Conservation (phyloP, 2,797 vertebrate genomes). For the Protosalanx chinensis region DNA sequence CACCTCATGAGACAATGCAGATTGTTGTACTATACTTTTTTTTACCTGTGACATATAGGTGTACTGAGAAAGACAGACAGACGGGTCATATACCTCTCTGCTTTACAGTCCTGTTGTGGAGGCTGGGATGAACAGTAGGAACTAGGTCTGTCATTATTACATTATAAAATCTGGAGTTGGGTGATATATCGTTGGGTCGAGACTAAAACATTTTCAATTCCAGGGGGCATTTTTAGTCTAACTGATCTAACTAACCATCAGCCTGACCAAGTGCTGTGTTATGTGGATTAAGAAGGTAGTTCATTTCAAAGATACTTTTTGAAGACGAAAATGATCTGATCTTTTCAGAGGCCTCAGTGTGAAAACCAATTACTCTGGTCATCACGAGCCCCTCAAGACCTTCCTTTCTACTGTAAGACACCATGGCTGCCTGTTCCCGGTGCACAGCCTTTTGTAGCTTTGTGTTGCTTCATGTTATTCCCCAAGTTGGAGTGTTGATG, state of each 20-base stretch:
- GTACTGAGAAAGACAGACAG: neutral
- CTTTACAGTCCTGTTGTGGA: too few relatives aligned
- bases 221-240: too few relatives aligned
- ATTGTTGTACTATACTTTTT: neutral
- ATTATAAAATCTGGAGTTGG: too few relatives aligned
- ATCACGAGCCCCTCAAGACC: constrained; percentile 19
- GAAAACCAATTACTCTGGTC: constrained; percentile 43
- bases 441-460: constrained; percentile 48
- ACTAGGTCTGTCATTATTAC: too few relatives aligned
- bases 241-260: too few relatives aligned
- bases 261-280: too few relatives aligned
- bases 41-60: constrained; percentile 11
- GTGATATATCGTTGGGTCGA: too few relatives aligned
- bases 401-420: constrained; percentile 15
- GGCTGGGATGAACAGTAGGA: too few relatives aligned
- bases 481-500: constrained; percentile 63
- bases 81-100: too few relatives aligned
- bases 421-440: constrained; percentile 45
- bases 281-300: too few relatives aligned
- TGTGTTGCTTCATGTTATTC: constrained; percentile 39
- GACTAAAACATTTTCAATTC: too few relatives aligned
- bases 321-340: constrained; percentile 47
- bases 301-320: too few relatives aligned
- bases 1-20: neutral
- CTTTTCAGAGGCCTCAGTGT: constrained; percentile 61